Evolutionary conservation across 2,113 vertebrate species (phyloP).

Genomic region (Oreocharis arfaki): DNA sequence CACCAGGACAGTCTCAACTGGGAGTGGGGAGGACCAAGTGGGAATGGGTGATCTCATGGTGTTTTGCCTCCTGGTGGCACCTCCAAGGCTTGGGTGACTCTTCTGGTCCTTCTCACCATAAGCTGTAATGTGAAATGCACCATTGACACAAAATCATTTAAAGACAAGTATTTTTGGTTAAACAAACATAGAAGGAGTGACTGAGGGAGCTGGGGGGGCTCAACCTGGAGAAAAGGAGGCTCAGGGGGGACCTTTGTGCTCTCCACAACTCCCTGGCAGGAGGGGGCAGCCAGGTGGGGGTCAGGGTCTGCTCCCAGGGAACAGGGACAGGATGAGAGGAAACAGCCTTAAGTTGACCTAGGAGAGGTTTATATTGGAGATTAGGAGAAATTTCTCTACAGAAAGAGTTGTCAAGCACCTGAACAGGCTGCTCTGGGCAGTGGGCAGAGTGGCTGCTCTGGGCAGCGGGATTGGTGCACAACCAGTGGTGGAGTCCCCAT

Average conservation of each 20-base stretch:
- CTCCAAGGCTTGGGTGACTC: not conserved
- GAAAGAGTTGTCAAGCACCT: not conserved
- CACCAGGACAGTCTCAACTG: not conserved
- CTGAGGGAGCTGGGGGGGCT: not conserved
- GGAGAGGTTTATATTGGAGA: not conserved
- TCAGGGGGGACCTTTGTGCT: not conserved
- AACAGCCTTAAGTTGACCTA: not conserved
- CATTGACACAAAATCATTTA: not conserved
- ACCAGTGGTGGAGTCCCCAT: not conserved
- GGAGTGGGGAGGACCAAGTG: not conserved
- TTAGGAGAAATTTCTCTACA: not conserved
- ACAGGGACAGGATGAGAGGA: not conserved
- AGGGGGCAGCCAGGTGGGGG: rapidly evolving
- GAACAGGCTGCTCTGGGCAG: not conserved
- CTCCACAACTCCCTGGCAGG: not conserved
- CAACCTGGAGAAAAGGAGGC: not conserved
- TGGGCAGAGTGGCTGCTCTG: too few species aligned
- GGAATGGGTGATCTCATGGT: rapidly evolving
- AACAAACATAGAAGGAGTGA: not conserved
- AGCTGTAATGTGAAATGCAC: not conserved
- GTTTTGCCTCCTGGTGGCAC: not conserved
- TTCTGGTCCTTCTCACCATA: not conserved
- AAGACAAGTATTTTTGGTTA: not conserved
- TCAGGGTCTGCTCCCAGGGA: not conserved
- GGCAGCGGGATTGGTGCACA: too few species aligned